Base-by-base conservation (phyloP, 2,797 vertebrate species). In the Chaetodon trifasciatus region DNA sequence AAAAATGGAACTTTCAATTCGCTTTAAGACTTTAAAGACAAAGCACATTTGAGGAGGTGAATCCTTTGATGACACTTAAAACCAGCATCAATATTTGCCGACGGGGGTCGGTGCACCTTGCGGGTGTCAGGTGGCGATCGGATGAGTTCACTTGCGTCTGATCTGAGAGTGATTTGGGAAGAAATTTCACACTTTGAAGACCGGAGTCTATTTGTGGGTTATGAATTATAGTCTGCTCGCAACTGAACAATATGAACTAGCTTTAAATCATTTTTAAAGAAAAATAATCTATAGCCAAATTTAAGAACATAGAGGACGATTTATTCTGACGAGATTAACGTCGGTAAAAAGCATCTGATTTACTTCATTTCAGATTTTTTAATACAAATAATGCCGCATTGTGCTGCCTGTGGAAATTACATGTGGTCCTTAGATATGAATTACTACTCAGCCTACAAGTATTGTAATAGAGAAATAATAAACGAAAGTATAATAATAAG, bases 41-140 rank as follows among this genome's bases (percentile, higher is more conserved):
- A 88, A 87, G 69, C 81, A 66, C 64, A 79, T 83, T 88, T 24
- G 69, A 89, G 78, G 82, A 71, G 46, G 82, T 40, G 78, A 84
- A 88, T 89, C 92, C 89, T 87, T 89, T 90, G 90, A 94, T 83
- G 93, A 88, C 92, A 91, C 90, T 89, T 90, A 82, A 94, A 89
- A 92, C 92, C 91, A 88, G 80, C 79, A 84, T 39, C 90, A 93
- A 93, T 94, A 94, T 94, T 95, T 91, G 86, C 89, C 78, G 88
- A 84, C 88, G 79, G 88, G 88, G 91, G 89, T 91, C 90, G 75
- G 56, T 86, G 86, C 90, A 83, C 88, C 82, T 89, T 80, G 80
- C 61, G 61, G 79, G 89, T 76, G 81, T 93, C 92, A 90, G 82
- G 88, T 92, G 93, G 83, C 84, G 68, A 71, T 67, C 67, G 70